Base-by-base conservation (phyloP, 1,140 invertebrate genomes). In the Sweltsa coloradensis region DNA sequence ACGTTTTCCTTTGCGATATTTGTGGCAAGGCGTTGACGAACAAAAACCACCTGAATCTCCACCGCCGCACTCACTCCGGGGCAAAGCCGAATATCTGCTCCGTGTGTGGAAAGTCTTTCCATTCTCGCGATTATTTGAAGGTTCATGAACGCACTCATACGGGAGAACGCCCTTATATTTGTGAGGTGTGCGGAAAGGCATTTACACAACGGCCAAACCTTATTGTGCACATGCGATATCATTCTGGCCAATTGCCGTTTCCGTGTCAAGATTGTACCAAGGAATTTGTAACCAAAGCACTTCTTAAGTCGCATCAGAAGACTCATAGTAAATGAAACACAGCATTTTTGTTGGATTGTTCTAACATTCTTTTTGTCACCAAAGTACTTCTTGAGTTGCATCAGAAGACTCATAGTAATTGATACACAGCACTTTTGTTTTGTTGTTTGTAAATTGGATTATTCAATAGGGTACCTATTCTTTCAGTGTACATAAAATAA, bases 91-190 rank as follows among this genome's bases (percentile, higher is more conserved):
- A 37, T 27, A n/a, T 27, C 3, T 53, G 49, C 37, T 16, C 47
- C 13, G 21, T 41, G 11, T 53, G 52, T 39, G 50, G 45, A 23
- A 53, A 51, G 34, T 13, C 14, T 2, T 53, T 53, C 16, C 31
- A 25, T 13, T 25, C 25, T 13, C 4, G 21, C 14, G 29, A 49
- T 9, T 16, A 54, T 2, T 41, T 61, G 5, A 51, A 39, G 3
- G 44, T 44, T 5, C 59, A 61, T 47, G n/a, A 53, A 9, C 42
- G 56, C 1, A 55, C 51, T 9, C 79, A 81, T 57, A 77, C 75
- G 1, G 81, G 83, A 0, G 79, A 83, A 49, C 74, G 72, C 53
- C 84, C 81, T 1, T 82, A 83, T 55, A 71, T 76, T 27, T 85
- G 67, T 53, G 65, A 65, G 26, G 54, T 55, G 23, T 68, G 67